A percentile compares a stretch with the other conserved stretches of the same genome.
These are phyloP conservation scores for Eupsittula cactorum DNA, from an alignment of 2,113 vertebrate species.

Conservation along the genomic window DNA sequence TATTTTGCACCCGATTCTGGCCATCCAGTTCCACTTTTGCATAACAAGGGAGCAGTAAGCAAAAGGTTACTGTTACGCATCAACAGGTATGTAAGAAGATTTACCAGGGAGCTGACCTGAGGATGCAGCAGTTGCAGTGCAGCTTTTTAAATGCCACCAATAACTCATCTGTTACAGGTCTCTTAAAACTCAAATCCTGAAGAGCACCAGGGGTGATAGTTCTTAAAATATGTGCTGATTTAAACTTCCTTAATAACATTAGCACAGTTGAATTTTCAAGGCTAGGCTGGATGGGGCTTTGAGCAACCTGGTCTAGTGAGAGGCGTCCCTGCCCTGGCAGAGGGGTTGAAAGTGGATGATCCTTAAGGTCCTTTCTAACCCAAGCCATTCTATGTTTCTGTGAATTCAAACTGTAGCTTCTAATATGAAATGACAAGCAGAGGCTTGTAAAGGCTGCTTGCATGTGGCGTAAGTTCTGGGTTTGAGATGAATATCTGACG, in stretches of 20 bases:
- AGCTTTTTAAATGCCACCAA: not conserved
- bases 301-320: not conserved
- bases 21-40: rapidly evolving
- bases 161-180: not conserved
- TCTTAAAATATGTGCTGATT: not conserved
- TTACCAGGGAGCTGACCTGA: not conserved
- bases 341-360: not conserved
- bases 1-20: not conserved
- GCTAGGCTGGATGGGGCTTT: not conserved
- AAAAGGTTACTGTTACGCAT: not conserved
- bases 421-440: not conserved
- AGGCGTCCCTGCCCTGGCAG: not conserved
- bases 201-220: not conserved
- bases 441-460: not conserved
- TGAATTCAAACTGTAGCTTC: not conserved
- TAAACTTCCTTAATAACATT: not conserved
- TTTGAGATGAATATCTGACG: not conserved
- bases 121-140: not conserved
- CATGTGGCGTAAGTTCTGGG: not conserved
- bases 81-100: too few relatives aligned
- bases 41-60: rapidly evolving
- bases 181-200: not conserved
- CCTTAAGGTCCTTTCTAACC: not conserved
- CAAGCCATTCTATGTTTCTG: not conserved
- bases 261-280: not conserved